Conservation (phyloP, 2,797 vertebrate genomes). For the Sebastes dallii region DNA sequence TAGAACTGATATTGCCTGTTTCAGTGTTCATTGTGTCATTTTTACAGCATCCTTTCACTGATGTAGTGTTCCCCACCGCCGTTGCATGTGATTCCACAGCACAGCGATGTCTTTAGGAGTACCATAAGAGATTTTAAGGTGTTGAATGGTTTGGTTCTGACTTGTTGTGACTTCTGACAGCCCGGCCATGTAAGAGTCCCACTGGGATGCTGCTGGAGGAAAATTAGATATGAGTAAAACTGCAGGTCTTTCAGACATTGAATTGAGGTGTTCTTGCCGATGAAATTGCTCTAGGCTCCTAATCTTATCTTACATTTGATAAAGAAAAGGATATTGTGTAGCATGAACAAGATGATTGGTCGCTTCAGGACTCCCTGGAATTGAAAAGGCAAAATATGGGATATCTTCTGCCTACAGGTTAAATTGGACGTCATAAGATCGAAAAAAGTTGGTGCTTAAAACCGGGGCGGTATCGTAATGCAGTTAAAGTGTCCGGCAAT, state of each 20-base stretch:
- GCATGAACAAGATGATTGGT: background rate
- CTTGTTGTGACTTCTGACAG: background rate
- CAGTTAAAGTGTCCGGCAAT: background rate
- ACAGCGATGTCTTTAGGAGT: background rate
- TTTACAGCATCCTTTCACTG: background rate
- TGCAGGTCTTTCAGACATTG: background rate
- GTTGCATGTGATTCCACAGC: background rate
- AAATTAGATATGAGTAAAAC: background rate
- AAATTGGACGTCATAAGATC: background rate
- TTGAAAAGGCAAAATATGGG: conserved; percentile 2
- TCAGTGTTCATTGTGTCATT: background rate
- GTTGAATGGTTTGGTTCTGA: background rate
- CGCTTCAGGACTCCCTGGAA: background rate
- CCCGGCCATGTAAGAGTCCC: background rate
- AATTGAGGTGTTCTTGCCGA: background rate
- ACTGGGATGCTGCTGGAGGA: background rate
- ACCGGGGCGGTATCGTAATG: background rate
- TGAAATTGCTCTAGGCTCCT: background rate
- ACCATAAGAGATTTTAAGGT: background rate
- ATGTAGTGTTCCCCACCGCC: background rate
- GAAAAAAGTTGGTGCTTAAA: background rate
- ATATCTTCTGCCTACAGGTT: background rate
- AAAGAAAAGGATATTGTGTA: background rate
- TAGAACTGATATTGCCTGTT: background rate
- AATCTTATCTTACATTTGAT: conserved; percentile 6